phyloP scores from a whole-genome alignment of 2,113 vertebrate genomes.

The Apteryx owenii region DNA sequence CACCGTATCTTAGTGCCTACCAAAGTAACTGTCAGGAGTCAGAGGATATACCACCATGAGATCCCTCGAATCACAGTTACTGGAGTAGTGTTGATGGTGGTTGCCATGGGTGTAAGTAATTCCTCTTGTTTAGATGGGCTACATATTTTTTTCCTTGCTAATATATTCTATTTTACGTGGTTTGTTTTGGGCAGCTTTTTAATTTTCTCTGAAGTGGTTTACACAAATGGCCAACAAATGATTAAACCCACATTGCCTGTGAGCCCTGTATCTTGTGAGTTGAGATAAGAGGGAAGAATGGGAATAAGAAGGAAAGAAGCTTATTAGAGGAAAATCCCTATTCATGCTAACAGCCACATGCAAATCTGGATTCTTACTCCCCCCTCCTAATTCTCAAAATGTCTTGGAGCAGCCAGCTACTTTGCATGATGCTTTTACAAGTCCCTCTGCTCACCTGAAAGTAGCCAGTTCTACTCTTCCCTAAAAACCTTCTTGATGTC shows the following conservation, averaged over 20 bases:
- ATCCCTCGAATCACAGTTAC: neutral
- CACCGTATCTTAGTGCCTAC: neutral
- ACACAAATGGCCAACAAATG: neutral
- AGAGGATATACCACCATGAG: neutral
- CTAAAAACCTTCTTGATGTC: neutral
- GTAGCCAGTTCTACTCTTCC: neutral
- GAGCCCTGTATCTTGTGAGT: neutral
- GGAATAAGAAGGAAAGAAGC: neutral
- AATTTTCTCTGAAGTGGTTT: neutral
- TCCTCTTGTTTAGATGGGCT: neutral
- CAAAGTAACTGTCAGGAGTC: neutral
- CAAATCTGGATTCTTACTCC: slow-evolving; percentile 10
- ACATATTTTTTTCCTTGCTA: neutral
- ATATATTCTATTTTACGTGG: neutral
- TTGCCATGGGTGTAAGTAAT: neutral
- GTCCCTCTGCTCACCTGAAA: neutral
- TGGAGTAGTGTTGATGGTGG: neutral
- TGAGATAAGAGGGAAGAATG: slow-evolving; percentile 17
- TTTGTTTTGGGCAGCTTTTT: slow-evolving; percentile 1
- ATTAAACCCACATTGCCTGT: neutral
- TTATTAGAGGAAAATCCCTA: slow-evolving; percentile 41
- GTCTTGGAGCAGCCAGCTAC: neutral
- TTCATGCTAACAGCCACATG: slow-evolving; percentile 36
- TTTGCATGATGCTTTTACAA: neutral
- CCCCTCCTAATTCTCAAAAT: slow-evolving; percentile 16